Evolutionary conservation across 2,888 invertebrate genomes (phyloP), one percentile per base, ranked within the genome.

Genomic region (Dynastes maya): DNA sequence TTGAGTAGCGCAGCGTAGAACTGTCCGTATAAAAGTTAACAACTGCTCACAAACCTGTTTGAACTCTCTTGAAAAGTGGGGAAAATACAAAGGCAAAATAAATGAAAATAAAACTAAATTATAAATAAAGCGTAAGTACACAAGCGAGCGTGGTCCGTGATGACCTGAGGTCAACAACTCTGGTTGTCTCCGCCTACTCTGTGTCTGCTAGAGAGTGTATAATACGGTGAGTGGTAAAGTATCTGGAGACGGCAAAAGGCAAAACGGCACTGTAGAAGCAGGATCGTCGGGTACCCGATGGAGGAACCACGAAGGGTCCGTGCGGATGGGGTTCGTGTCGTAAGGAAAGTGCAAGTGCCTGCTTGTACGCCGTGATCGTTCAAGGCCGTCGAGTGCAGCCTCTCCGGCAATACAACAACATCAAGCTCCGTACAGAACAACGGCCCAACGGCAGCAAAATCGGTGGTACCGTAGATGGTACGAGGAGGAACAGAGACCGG

Each of bases 161-260:
- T 88, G 88, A 88, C 88, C 89, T 87, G 87, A 87, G 89, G 89
- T 89, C 89, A 89, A 89, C 88, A 88, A 88, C 89, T 88, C 87
- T 87, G 87, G 86, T 86, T 86, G 87, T 88, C 87, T 87, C 88
- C 88, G 87, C 88, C 89, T 87, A 88, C 89, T 88, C 86, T 83
- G 84, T 86, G 87, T 87, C 87, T 87, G 87, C 86, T 84, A 55
- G 53, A 55, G 86, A 71, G 32, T 51, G 70, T 51, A 32, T 29
- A 70, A 27, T 32, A 51, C 84, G 81, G 80, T 80, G 40, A 37
- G 82, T 80, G 65, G 65, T 65, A 40, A 55, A 40, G 40, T 65
- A 65, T 65, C 65, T 65, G 65, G 65, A 65, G 65, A 65, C 40
- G 65, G 40, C 65, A 45, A 67, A 45, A 81, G 81, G 82, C 81